Evolutionary conservation across 1,140 invertebrate genomes (phyloP).

Genomic region (Bathynomus jamesi): DNA sequence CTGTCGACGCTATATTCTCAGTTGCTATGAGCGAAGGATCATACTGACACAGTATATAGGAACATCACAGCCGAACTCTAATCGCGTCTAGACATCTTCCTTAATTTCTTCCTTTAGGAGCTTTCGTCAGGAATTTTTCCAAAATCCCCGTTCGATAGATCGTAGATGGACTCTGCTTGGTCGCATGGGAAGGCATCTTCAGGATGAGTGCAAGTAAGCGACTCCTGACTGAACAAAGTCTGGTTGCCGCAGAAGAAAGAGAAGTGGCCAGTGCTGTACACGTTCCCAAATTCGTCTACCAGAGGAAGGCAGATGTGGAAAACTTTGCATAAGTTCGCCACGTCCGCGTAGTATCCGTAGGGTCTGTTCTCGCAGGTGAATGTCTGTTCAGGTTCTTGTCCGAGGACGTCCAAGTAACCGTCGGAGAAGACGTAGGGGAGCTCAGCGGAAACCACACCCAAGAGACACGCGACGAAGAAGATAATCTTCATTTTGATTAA

Average conservation of each 20-base stretch:
- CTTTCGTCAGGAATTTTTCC: constrained; percentile 21
- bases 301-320: constrained; percentile 43
- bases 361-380: constrained; percentile 40
- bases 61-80: too few relatives aligned
- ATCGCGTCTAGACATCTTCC: too few relatives aligned
- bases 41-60: too few relatives aligned
- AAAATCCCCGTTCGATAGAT: constrained; percentile 22
- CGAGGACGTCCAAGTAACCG: constrained; percentile 20
- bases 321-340: constrained; percentile 43
- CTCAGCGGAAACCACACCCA: constrained; percentile 12
- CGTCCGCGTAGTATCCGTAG: constrained; percentile 44
- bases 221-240: constrained; percentile 41
- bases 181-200: constrained; percentile 40
- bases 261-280: constrained; percentile 31
- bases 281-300: constrained; percentile 30
- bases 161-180: constrained; percentile 34
- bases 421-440: constrained; percentile 25
- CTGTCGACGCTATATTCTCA: too few relatives aligned
- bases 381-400: constrained; percentile 11
- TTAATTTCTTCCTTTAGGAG: too few relatives aligned
- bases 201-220: constrained; percentile 40
- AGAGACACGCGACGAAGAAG: constrained; percentile 11
- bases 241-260: constrained; percentile 42
- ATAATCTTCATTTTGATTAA: constrained; percentile 6
- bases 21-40: too few relatives aligned